Evolutionary conservation across 2,113 vertebrate genomes (phyloP).

Genomic region (Aspidoscelis tigris): DNA sequence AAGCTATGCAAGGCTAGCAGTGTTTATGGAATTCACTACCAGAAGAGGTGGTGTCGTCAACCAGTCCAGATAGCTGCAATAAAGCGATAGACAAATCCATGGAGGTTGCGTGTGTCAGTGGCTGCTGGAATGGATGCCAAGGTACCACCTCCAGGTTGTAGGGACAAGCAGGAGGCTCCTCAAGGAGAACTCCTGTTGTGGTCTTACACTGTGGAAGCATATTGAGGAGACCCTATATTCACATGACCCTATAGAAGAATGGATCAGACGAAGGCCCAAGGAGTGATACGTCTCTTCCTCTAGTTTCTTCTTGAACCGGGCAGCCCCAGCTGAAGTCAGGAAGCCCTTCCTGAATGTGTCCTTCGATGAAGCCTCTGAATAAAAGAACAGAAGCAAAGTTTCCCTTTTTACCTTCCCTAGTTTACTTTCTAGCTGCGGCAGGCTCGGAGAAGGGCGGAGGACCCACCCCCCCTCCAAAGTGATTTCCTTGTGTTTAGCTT

Average conservation of each 20-base stretch:
- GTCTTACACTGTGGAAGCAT: background rate
- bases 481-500: conserved; percentile 74
- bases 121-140: too few species aligned
- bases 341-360: conserved; percentile 29
- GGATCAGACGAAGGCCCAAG: conserved; percentile 14
- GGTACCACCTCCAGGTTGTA: too few species aligned
- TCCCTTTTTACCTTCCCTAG: conserved; percentile 28
- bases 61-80: too few species aligned
- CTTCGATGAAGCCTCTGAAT: conserved; percentile 35
- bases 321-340: background rate
- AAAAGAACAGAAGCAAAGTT: conserved; percentile 55
- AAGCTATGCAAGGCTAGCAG: too few species aligned
- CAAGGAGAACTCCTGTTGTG: background rate
- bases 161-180: too few species aligned
- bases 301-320: conserved; percentile 17
- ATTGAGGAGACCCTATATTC: conserved; percentile 1
- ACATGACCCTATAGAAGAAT: background rate
- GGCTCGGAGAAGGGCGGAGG: background rate
- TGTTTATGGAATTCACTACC: too few species aligned
- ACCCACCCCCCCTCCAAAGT: conserved; percentile 70
- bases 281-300: conserved; percentile 48
- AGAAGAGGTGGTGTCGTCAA: too few species aligned
- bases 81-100: too few species aligned
- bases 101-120: too few species aligned
- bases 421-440: conserved; percentile 53